These are phyloP conservation scores for Zosterops pallidus DNA, from an alignment of 2,113 vertebrate genomes.

Conservation along the genomic window DNA sequence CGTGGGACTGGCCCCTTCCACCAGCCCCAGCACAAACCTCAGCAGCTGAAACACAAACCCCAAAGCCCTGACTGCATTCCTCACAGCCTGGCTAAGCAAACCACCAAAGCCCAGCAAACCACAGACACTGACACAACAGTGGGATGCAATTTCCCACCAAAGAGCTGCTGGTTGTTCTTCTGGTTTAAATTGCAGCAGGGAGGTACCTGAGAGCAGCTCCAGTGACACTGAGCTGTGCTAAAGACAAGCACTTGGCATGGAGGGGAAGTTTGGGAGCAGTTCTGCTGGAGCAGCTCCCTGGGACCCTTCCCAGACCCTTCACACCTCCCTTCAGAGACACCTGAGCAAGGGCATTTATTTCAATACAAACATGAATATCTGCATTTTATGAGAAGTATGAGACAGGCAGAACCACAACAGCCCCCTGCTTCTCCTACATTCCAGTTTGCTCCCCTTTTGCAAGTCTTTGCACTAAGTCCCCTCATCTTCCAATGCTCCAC, in stretches of 20 bases:
- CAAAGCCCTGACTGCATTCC: not conserved
- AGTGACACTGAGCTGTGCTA: not conserved
- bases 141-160: not conserved
- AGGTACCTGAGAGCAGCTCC: not conserved
- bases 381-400: not conserved
- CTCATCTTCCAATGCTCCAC: not conserved
- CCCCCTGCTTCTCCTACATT: not conserved
- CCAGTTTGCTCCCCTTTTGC: not conserved
- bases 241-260: not conserved
- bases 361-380: not conserved
- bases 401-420: not conserved
- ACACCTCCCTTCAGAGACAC: not conserved
- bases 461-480: not conserved
- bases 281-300: not conserved
- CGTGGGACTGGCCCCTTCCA: not conserved
- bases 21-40: not conserved
- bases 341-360: not conserved
- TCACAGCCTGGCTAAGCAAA: not conserved
- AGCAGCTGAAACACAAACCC: not conserved
- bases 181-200: not conserved
- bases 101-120: not conserved
- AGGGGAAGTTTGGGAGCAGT: not conserved
- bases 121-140: rapidly evolving
- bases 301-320: not conserved
- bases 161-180: not conserved